Conservation (phyloP, 2,797 vertebrate genomes). For the Tolypeutes matacus region DNA sequence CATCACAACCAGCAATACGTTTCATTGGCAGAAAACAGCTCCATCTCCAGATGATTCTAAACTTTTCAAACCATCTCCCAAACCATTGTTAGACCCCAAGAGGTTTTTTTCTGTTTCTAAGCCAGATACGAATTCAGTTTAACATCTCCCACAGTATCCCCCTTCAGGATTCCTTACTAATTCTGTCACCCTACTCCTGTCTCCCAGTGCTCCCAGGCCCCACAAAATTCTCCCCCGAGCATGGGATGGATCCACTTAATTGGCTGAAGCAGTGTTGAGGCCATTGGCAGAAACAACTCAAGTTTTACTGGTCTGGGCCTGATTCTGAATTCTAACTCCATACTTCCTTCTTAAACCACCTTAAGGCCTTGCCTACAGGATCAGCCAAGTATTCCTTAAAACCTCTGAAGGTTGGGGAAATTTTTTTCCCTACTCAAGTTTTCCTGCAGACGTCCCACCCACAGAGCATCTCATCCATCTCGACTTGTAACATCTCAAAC, state of each 20-base stretch:
- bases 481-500: slow-evolving; percentile 66
- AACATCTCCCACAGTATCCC: not conserved
- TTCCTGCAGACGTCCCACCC: not conserved
- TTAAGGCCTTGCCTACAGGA: not conserved
- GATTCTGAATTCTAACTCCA: not conserved
- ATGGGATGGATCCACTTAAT: not conserved
- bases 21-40: not conserved
- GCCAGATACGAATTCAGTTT: slow-evolving; percentile 28
- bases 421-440: not conserved
- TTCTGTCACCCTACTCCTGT: not conserved
- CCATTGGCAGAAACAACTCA: not conserved
- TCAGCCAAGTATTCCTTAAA: not conserved
- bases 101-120: not conserved
- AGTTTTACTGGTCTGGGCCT: not conserved
- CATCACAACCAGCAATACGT: not conserved
- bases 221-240: not conserved
- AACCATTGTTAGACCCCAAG: not conserved
- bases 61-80: not conserved
- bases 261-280: not conserved
- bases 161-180: not conserved
- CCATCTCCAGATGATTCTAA: not conserved
- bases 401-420: not conserved
- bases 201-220: not conserved
- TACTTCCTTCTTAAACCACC: not conserved
- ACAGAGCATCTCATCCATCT: slow-evolving; percentile 56